phyloP scores from a whole-genome alignment of 2,797 vertebrate genomes.

The Neosilurus mollespiculum region DNA sequence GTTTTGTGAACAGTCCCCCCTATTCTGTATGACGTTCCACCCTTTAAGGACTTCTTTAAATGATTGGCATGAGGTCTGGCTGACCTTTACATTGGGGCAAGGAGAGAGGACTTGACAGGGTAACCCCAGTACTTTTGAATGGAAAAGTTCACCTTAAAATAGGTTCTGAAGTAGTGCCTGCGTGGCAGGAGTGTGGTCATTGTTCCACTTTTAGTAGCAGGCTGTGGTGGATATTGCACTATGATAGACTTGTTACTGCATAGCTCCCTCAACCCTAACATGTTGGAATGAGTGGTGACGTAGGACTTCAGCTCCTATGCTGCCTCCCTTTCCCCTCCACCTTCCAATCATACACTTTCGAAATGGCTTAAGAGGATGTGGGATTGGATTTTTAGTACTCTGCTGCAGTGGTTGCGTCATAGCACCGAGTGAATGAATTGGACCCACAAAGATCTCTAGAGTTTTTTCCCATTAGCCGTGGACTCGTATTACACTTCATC shows the following conservation, averaged over 20 bases:
- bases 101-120: conserved; percentile 21
- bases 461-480: not conserved
- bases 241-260: conserved; percentile 4
- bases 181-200: conserved; percentile 39
- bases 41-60: not conserved
- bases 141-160: conserved; percentile 44
- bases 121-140: conserved; percentile 35
- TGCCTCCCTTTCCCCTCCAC: too few species aligned
- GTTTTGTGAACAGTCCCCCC: not conserved
- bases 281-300: conserved; percentile 16
- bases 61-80: not conserved
- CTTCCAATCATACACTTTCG: not conserved
- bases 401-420: conserved; percentile 8
- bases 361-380: conserved; percentile 12
- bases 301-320: not conserved
- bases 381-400: conserved; percentile 10
- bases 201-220: conserved; percentile 46
- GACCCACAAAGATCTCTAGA: not conserved
- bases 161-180: conserved; percentile 36
- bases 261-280: conserved; percentile 7
- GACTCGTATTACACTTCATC: conserved; percentile 1
- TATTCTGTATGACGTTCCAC: not conserved
- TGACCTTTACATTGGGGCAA: conserved; percentile 1
- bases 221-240: conserved; percentile 33
- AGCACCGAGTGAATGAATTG: not conserved